Percentiles rank a stretch among this genome's conserved stretches.
Conservation (phyloP, 1,140 invertebrate species). For the Cyclina sinensis region DNA sequence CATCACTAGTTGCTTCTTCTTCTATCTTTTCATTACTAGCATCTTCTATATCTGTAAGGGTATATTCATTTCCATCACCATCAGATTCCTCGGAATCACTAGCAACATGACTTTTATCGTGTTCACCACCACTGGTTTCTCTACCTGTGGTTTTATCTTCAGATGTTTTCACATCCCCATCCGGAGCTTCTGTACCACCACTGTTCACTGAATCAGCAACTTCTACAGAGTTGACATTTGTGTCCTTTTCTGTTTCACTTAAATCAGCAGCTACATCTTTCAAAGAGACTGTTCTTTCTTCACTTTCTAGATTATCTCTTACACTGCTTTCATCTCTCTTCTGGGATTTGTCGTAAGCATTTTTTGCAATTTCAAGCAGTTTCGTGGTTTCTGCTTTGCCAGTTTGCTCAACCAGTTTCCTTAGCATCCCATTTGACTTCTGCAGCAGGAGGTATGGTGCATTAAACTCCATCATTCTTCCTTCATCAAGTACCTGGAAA, state of each 20-base stretch:
- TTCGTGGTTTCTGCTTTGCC: conserved; percentile 78
- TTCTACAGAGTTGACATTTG: not conserved
- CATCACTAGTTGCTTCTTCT: not conserved
- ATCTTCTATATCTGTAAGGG: conserved; percentile 24
- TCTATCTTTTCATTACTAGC: not conserved
- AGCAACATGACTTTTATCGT: not conserved
- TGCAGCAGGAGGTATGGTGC: conserved; percentile 90
- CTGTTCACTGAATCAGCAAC: not conserved
- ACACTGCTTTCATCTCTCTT: not conserved
- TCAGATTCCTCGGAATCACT: conserved; percentile 9
- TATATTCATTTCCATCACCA: not conserved
- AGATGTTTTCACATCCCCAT: not conserved
- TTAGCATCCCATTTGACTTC: conserved; percentile 86
- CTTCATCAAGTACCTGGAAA: conserved; percentile 82
- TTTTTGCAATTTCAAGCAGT: conserved; percentile 78
- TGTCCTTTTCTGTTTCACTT: conserved; percentile 18
- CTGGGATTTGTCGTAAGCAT: conserved; percentile 55
- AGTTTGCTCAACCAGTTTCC: conserved; percentile 86
- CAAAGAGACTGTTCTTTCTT: not conserved
- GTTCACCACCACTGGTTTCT: not conserved
- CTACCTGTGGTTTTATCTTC: not conserved
- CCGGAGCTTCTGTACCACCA: not conserved
- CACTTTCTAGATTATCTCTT: not conserved
- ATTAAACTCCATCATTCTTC: conserved; percentile 89
- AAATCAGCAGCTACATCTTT: conserved; percentile 14